phyloP scores from a whole-genome alignment of 2,888 invertebrate species.

The Microplitis deprimator region DNA sequence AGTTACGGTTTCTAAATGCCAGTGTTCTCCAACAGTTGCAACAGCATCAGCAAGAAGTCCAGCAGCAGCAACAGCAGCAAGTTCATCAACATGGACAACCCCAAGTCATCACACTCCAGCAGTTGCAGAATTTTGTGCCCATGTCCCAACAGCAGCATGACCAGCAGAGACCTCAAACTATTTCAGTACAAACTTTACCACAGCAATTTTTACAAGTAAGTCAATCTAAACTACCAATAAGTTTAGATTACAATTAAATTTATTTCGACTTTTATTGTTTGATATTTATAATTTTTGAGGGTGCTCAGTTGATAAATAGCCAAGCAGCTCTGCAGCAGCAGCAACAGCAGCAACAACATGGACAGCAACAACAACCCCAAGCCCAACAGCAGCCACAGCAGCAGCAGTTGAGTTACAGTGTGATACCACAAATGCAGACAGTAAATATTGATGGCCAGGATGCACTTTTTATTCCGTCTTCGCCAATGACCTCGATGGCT shows the following conservation, averaged over 20 bases:
- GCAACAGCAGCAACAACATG: conserved; percentile 59
- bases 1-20: conserved; percentile 66
- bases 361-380: conserved; percentile 72
- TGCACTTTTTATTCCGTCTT: conserved; percentile 90
- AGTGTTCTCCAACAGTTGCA: conserved; percentile 69
- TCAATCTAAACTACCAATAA: neutral
- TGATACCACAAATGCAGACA: conserved; percentile 88
- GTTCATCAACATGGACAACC: conserved; percentile 68
- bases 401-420: conserved; percentile 73
- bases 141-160: conserved; percentile 67
- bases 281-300: conserved; percentile 51
- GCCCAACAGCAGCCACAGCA: conserved; percentile 74
- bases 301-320: conserved; percentile 65
- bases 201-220: conserved; percentile 74
- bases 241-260: neutral
- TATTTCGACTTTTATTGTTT: conserved; percentile 1
- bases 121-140: conserved; percentile 72
- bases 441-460: conserved; percentile 95
- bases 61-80: conserved; percentile 63
- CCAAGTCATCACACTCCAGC: conserved; percentile 72
- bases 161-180: conserved; percentile 67
- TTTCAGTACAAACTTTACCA: conserved; percentile 73
- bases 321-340: conserved; percentile 63
- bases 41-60: conserved; percentile 52
- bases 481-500: conserved; percentile 74